Percentiles rank a stretch among this genome's conserved stretches.
These are phyloP conservation scores for Drosophila bipectinata DNA, from an alignment of 1,140 invertebrate species.

Conservation along the genomic window DNA sequence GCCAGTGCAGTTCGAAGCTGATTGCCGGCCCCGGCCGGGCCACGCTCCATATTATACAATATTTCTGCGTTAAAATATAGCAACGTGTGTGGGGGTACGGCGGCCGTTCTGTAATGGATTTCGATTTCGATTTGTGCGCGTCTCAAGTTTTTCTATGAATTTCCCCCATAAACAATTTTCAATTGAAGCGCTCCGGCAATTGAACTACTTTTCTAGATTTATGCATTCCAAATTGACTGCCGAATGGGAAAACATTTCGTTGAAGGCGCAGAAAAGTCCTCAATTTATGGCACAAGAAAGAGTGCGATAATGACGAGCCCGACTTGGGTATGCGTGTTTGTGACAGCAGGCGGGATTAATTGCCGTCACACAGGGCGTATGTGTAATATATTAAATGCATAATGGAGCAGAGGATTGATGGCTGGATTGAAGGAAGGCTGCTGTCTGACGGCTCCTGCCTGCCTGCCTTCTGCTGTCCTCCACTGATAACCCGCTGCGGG, in stretches of 20 bases:
- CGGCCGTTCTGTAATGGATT: conserved; percentile 68
- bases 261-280: conserved; percentile 9
- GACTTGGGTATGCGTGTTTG: conserved; percentile 11
- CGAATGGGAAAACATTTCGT: conserved; percentile 33
- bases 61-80: conserved; percentile 64
- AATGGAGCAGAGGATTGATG: conserved; percentile 56
- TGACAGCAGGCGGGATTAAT: conserved; percentile 52
- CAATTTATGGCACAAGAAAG: conserved; percentile 11
- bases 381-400: conserved; percentile 60
- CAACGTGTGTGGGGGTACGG: background rate
- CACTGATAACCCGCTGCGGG: conserved; percentile 47
- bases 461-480: conserved; percentile 21
- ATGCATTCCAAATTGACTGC: conserved; percentile 63
- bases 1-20: conserved; percentile 30
- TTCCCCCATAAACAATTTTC: conserved; percentile 70
- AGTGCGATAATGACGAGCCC: conserved; percentile 22
- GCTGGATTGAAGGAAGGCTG: conserved; percentile 42
- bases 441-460: background rate
- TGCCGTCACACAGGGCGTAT: conserved; percentile 53
- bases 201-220: conserved; percentile 73
- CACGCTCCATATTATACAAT: conserved; percentile 71
- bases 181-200: conserved; percentile 71
- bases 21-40: conserved; percentile 36
- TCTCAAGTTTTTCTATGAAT: conserved; percentile 75
- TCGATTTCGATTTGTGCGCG: conserved; percentile 56